Base-by-base conservation (phyloP, 2,113 vertebrate species). In the Xiphophorus couchianus region DNA sequence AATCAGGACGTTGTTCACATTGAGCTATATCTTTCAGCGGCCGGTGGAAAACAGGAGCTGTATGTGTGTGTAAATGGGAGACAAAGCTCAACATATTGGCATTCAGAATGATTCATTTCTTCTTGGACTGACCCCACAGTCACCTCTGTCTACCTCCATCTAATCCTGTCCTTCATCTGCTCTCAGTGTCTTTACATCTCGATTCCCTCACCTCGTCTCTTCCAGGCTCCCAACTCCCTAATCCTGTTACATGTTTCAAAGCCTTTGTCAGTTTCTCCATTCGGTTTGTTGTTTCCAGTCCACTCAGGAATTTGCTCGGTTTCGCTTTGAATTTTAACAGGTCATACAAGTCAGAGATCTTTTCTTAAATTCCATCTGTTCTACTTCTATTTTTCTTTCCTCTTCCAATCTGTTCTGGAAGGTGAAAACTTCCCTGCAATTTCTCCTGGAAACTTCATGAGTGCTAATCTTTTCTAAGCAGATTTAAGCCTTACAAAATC, bases 31-130 rank as follows among this genome's bases (percentile, higher is more conserved):
- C 35, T 35, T 22, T 60, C 65, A 71, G 65, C 62, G 51, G 15
- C 33, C 62, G 67, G 71, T 25, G 30, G 35, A 67, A 61, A 51
- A 31, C 66, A 48, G 62, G 39, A 64, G 37, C 61, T 76, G 28
- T 66, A 19, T 82, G 69, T 61, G 60, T 73, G 74, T n/a, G 33
- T 62, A 28, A 28, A 13, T 54, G 27, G 66, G 67, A 29, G 61
- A 33, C 33, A 25, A 42, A 42, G n/a, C 25, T 25, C 42, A 74
- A 72, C 28, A 65, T 68, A 78, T 62, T 69, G 39, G 77, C 77
- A 86, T 84, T 85, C 86, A 84, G 72, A 85, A 86, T 86, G 82
- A 88, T 86, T 81, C 79, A 88, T 88, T 84, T 76, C 37, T 74
- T 62, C 71, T 81, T 76, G 76, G 69, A 78, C 51, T 76, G 80